These are phyloP conservation scores for Chesias legatella DNA, from an alignment of 2,888 invertebrate genomes.

Conservation along the genomic window DNA sequence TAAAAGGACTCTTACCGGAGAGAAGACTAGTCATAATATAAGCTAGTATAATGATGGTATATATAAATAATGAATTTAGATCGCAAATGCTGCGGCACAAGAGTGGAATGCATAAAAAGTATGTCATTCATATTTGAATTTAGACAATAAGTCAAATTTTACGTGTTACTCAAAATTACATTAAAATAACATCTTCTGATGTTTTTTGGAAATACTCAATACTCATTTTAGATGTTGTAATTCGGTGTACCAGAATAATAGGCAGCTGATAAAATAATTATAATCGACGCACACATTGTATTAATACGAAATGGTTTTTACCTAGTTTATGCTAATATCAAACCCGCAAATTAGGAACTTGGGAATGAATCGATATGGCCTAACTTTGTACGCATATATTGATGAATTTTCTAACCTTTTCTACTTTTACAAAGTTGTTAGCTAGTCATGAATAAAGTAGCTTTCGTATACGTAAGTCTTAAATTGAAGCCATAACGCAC, in stretches of 20 bases:
- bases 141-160: no score
- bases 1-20: slow-evolving; percentile 25
- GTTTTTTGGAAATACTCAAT: slow-evolving; percentile 8
- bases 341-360: slow-evolving; percentile 1
- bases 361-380: slow-evolving; percentile 12
- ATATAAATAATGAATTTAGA: slow-evolving; percentile 10
- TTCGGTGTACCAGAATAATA: background rate
- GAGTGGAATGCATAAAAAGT: slow-evolving; percentile 9
- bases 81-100: slow-evolving; percentile 19
- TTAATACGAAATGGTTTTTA: no score
- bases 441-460: slow-evolving; percentile 2
- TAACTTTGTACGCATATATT: slow-evolving; percentile 13
- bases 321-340: background rate
- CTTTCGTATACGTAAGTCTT: slow-evolving; percentile 3
- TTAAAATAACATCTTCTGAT: slow-evolving; percentile 3
- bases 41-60: slow-evolving; percentile 19
- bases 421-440: slow-evolving; percentile 61
- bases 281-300: no score
- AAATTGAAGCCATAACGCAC: background rate
- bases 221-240: slow-evolving; percentile 11
- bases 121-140: no score
- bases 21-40: slow-evolving; percentile 29
- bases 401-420: slow-evolving; percentile 39
- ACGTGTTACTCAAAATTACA: slow-evolving; percentile 18
- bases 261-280: no score